phyloP scores from a whole-genome alignment of 2,888 invertebrate species.

The Xestobium rufovillosum region DNA sequence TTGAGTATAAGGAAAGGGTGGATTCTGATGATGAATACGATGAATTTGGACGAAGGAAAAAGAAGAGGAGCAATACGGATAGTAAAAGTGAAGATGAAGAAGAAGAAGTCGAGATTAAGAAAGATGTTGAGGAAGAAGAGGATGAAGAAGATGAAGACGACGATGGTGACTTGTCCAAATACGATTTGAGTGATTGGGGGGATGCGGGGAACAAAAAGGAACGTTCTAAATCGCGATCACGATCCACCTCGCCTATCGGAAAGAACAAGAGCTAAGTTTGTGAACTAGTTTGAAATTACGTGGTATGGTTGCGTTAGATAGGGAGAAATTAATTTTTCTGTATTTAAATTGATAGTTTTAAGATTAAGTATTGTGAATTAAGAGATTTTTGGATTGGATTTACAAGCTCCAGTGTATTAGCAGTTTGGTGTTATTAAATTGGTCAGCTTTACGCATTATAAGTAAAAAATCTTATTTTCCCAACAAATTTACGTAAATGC shows the following conservation, averaged over 20 bases:
- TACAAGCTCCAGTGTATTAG: too few relatives aligned
- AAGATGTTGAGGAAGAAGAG: conserved; percentile 42
- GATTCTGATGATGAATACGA: conserved; percentile 93
- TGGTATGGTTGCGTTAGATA: too few relatives aligned
- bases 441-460: too few relatives aligned
- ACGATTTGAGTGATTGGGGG: conserved; percentile 51
- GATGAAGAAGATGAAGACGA: conserved; percentile 50
- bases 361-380: too few relatives aligned
- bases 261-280: not conserved
- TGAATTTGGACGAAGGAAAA: conserved; percentile 52
- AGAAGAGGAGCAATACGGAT: conserved; percentile 26
- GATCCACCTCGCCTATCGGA: conserved; percentile 22
- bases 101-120: conserved; percentile 10
- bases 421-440: too few relatives aligned
- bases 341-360: too few relatives aligned
- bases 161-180: conserved; percentile 50
- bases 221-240: conserved; percentile 28
- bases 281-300: too few relatives aligned
- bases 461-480: too few relatives aligned
- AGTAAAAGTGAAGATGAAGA: conserved; percentile 18
- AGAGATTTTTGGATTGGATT: too few relatives aligned
- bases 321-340: too few relatives aligned
- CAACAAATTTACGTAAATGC: too few relatives aligned
- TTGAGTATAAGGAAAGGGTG: conserved; percentile 86
- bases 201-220: conserved; percentile 30